Evolutionary conservation across 2,797 vertebrate genomes (phyloP).

Genomic region (Emydoidea blandingii): DNA sequence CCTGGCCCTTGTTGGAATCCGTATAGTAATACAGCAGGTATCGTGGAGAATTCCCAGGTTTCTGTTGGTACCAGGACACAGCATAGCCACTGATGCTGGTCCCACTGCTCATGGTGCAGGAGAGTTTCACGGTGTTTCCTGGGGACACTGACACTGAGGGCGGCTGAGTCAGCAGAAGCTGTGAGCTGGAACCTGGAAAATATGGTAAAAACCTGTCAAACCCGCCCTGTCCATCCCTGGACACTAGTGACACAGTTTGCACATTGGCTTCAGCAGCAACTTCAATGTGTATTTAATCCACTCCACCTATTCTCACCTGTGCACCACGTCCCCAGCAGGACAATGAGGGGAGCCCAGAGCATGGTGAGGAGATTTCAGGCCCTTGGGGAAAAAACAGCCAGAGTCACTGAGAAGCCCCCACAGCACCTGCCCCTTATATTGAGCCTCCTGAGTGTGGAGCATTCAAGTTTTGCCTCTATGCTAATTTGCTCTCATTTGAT

Average conservation of each 20-base stretch:
- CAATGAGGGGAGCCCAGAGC: background rate
- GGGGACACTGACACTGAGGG: background rate
- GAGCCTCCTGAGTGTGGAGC: fast-evolving
- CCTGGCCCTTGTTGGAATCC: background rate
- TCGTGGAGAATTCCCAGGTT: background rate
- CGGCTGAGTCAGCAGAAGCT: background rate
- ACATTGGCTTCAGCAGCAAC: background rate
- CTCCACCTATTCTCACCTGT: background rate
- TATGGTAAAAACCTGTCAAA: background rate
- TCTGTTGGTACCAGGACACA: background rate
- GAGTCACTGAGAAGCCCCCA: fast-evolving
- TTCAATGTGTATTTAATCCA: background rate
- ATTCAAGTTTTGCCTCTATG: background rate
- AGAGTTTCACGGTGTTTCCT: background rate
- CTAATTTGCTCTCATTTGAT: background rate
- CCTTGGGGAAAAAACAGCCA: too few species aligned
- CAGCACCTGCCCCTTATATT: background rate
- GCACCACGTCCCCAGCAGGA: background rate
- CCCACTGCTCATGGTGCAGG: slow-evolving; percentile 35
- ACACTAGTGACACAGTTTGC: background rate
- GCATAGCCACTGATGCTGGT: background rate
- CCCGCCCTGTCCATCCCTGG: fast-evolving
- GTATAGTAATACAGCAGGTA: slow-evolving; percentile 52
- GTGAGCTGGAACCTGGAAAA: slow-evolving; percentile 16
- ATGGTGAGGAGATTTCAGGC: background rate